Evolutionary conservation across 2,888 invertebrate species (phyloP).

Genomic region (Acholoe squamosa): DNA sequence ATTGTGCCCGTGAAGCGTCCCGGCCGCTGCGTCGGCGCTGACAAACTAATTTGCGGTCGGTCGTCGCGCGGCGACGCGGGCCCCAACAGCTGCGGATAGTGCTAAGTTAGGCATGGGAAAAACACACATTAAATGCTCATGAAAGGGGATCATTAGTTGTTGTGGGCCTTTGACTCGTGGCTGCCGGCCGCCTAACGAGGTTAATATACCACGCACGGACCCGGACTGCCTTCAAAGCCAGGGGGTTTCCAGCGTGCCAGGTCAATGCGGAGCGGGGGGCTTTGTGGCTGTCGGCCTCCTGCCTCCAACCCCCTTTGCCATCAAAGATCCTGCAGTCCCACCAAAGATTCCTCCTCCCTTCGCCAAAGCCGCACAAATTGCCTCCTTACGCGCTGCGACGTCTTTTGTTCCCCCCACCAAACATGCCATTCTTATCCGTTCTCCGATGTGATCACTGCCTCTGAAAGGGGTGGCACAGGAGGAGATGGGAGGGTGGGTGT

Average conservation of each 20-base stretch:
- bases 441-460: conserved; percentile 18
- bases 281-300: conserved; percentile 3
- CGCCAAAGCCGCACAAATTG: conserved; percentile 32
- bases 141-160: conserved; percentile 59
- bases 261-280: conserved; percentile 5
- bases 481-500: not conserved
- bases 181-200: conserved; percentile 50
- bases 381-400: conserved; percentile 20
- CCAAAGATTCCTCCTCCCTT: conserved; percentile 35
- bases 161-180: conserved; percentile 58
- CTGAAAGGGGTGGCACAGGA: not conserved
- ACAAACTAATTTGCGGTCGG: conserved; percentile 56
- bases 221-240: conserved; percentile 24
- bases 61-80: conserved; percentile 14
- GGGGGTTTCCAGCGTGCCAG: conserved; percentile 30
- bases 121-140: conserved; percentile 51
- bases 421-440: conserved; percentile 45
- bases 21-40: not conserved
- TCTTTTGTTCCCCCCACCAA: conserved; percentile 54
- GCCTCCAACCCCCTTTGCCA: conserved; percentile 29
- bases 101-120: conserved; percentile 56
- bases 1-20: conserved; percentile 39
- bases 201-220: conserved; percentile 54
- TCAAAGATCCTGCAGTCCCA: conserved; percentile 45
- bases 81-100: conserved; percentile 50